These are phyloP conservation scores for Channa striata DNA, from an alignment of 2,797 vertebrate species.

Conservation along the genomic window DNA sequence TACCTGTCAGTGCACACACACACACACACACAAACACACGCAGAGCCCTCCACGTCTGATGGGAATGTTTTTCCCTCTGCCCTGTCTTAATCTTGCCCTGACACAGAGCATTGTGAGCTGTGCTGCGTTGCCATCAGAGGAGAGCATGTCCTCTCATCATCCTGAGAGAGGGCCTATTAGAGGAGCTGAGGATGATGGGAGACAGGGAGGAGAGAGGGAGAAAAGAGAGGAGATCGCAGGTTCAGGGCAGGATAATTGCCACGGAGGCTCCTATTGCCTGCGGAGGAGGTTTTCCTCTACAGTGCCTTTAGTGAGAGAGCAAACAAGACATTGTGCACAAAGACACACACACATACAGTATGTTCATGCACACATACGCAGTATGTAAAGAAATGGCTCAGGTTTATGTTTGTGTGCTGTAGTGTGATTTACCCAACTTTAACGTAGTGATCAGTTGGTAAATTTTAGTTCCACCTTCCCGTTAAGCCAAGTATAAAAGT, in stretches of 20 bases:
- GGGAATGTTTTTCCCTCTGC: constrained; percentile 79
- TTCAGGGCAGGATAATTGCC: constrained; percentile 86
- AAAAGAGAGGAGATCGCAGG: constrained; percentile 80
- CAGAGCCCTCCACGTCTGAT: constrained; percentile 53
- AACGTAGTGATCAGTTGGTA: background rate
- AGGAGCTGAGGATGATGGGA: constrained; percentile 79
- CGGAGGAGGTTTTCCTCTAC: constrained; percentile 70
- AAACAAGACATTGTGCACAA: constrained; percentile 77
- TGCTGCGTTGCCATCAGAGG: constrained; percentile 82
- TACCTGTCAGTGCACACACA: constrained; percentile 74
- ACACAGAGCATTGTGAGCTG: constrained; percentile 78
- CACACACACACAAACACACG: constrained; percentile 38
- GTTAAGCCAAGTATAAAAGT: no score
- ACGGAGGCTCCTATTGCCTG: constrained; percentile 78
- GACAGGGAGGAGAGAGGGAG: constrained; percentile 76
- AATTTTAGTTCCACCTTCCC: background rate
- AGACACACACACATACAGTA: constrained; percentile 49
- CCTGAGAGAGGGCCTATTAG: constrained; percentile 82
- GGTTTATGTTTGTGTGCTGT: constrained; percentile 33
- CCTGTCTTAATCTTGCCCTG: constrained; percentile 84
- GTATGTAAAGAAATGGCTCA: constrained; percentile 33
- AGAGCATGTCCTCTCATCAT: constrained; percentile 83
- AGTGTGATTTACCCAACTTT: constrained; percentile 43
- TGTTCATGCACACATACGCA: constrained; percentile 6
- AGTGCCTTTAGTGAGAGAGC: constrained; percentile 75